A percentile compares a stretch with the other conserved stretches of the same genome.
These are phyloP conservation scores for Microcebus murinus DNA, from an alignment of 2,113 vertebrate genomes.

Conservation along the genomic window DNA sequence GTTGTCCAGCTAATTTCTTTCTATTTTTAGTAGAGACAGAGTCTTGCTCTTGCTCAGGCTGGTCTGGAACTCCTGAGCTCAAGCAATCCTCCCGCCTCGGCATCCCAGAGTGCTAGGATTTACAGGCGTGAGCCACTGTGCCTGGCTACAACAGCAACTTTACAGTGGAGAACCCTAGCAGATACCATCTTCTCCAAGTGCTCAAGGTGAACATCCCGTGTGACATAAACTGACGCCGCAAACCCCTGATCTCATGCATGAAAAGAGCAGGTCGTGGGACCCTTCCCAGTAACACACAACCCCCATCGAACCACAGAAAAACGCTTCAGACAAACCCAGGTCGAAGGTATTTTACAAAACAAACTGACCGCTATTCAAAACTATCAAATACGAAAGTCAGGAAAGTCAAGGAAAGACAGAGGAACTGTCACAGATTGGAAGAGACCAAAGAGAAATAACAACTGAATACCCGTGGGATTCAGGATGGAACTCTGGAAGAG, in stretches of 20 bases:
- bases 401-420: not conserved
- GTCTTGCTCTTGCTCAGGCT: too few relatives aligned
- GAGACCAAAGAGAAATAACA: not conserved
- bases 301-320: not conserved
- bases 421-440: not conserved
- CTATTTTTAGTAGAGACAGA: too few relatives aligned
- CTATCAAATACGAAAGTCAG: not conserved
- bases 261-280: too few relatives aligned
- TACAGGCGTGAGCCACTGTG: too few relatives aligned
- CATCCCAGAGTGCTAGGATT: too few relatives aligned
- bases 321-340: not conserved
- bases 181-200: not conserved
- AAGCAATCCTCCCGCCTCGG: too few relatives aligned
- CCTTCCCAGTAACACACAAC: not conserved
- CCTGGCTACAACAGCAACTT: too few relatives aligned
- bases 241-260: rapidly evolving
- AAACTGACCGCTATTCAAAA: not conserved
- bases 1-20: too few relatives aligned
- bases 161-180: not conserved
- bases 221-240: rapidly evolving
- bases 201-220: not conserved
- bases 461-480: not conserved
- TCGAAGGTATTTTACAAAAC: not conserved
- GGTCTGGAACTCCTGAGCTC: too few relatives aligned
- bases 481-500: not conserved